Percentiles rank a stretch among this genome's conserved stretches.
Conservation (phyloP, 2,797 vertebrate genomes). For the Gallinago stenura region DNA sequence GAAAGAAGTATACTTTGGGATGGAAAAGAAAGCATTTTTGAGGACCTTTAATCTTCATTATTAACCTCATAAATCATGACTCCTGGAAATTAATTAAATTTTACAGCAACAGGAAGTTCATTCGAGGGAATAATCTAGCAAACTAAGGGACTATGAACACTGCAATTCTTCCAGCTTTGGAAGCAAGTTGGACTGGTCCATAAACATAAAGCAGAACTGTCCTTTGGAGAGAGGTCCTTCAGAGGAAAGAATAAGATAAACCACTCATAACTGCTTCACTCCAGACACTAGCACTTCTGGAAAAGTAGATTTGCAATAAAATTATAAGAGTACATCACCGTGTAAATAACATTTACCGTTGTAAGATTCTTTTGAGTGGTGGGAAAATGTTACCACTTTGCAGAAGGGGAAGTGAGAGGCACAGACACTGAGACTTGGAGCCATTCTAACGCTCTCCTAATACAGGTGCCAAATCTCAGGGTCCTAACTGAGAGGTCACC, state of each 20-base stretch:
- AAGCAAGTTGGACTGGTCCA: not conserved
- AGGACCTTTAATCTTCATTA: not conserved
- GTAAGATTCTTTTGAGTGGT: not conserved
- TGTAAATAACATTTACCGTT: not conserved
- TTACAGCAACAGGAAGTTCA: not conserved
- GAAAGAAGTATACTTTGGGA: not conserved
- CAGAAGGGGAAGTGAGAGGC: not conserved
- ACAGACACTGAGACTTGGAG: no score
- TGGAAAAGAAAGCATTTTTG: not conserved
- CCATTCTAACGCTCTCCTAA: not conserved
- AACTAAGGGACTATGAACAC: not conserved
- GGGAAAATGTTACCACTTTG: not conserved
- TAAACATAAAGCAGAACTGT: not conserved
- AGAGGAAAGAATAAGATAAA: not conserved
- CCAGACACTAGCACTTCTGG: not conserved
- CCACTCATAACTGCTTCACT: not conserved
- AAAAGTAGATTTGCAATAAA: not conserved
- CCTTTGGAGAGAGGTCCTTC: not conserved
- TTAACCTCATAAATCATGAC: not conserved
- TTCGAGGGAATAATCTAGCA: not conserved
- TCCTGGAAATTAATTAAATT: not conserved
- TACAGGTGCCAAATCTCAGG: not conserved
- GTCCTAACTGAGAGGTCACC: not conserved
- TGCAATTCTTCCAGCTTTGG: not conserved
- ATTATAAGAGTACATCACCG: not conserved